Evolutionary conservation across 2,113 vertebrate genomes (phyloP).

Genomic region (Cynoglossus semilaevis): DNA sequence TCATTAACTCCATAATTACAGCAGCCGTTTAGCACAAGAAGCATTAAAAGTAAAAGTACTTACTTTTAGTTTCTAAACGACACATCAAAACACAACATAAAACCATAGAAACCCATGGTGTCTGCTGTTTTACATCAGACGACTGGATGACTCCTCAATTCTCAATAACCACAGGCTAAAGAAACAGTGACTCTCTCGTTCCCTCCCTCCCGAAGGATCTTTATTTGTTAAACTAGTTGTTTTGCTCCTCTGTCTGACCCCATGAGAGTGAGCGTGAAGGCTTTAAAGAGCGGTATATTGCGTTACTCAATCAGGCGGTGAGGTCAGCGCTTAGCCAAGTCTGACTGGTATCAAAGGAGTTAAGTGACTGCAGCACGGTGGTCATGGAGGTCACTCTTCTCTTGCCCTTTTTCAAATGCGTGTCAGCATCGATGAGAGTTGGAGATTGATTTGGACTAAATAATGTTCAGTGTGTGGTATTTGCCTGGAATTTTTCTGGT

Average conservation of each 20-base stretch:
- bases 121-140: constrained; percentile 61
- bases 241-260: constrained; percentile 39
- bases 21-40: no score
- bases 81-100: constrained; percentile 12
- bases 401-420: no score
- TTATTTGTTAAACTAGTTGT: constrained; percentile 42
- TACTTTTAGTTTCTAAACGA: no score
- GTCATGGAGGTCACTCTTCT: constrained; percentile 22
- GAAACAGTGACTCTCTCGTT: constrained; percentile 32
- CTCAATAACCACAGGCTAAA: constrained; percentile 17
- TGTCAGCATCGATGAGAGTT: no score
- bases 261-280: constrained; percentile 8
- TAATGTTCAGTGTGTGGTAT: no score
- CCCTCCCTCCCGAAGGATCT: constrained; percentile 4
- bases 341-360: constrained; percentile 33
- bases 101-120: constrained; percentile 29
- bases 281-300: constrained; percentile 51
- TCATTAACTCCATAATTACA: no score
- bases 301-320: constrained; percentile 51
- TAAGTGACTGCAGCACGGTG: constrained; percentile 35
- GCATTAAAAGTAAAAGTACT: no score
- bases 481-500: no score
- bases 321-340: constrained; percentile 20
- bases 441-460: no score
- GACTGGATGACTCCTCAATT: constrained; percentile 40